These are phyloP conservation scores for Columba livia DNA, from an alignment of 2,113 vertebrate species.

Conservation along the genomic window DNA sequence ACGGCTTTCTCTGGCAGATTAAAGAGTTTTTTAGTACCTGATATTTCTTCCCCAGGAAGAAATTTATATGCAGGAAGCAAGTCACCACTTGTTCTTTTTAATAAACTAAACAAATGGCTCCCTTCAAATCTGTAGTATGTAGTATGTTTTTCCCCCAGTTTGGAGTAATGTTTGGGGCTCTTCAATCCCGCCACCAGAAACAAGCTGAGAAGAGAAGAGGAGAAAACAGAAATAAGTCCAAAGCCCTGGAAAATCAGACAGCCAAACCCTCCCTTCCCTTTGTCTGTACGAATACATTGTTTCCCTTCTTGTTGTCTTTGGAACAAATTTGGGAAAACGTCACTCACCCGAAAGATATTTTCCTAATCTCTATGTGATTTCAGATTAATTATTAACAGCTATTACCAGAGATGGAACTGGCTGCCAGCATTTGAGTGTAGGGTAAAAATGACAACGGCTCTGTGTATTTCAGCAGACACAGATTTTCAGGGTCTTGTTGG, in stretches of 20 bases:
- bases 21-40: slow-evolving; percentile 3
- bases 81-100: slow-evolving; percentile 6
- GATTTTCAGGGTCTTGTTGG: background rate
- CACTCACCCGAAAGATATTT: background rate
- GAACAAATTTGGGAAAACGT: background rate
- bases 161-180: background rate
- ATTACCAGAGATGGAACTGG: background rate
- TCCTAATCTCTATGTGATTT: background rate
- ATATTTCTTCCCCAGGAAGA: background rate
- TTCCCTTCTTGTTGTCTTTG: background rate
- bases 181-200: background rate
- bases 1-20: background rate
- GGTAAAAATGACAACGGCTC: background rate
- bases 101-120: background rate
- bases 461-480: background rate
- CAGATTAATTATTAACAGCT: background rate
- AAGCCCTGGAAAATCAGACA: slow-evolving; percentile 16
- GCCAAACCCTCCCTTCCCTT: background rate
- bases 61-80: background rate
- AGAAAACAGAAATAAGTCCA: background rate
- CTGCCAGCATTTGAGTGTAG: background rate
- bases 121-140: background rate
- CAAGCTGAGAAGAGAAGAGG: background rate
- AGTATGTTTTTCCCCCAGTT: background rate
- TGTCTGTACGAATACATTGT: background rate